Evolutionary conservation across 1,140 invertebrate genomes (phyloP).

Genomic region (Euwallacea fornicatus): DNA sequence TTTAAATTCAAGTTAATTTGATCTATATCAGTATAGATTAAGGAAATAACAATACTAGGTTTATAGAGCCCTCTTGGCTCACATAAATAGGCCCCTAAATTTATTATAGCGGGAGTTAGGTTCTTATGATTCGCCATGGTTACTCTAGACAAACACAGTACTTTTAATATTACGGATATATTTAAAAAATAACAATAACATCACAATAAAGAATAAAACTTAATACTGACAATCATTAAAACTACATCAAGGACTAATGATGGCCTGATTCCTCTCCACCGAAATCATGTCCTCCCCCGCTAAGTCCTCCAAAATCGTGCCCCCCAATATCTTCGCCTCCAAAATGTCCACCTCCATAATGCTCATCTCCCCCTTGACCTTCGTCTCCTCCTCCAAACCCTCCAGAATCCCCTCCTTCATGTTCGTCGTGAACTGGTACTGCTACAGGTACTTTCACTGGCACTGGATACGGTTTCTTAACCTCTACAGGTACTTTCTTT

Average conservation of each 20-base stretch:
- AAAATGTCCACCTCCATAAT: constrained; percentile 37
- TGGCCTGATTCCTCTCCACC: constrained; percentile 47
- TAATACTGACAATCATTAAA: constrained; percentile 55
- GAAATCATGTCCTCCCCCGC: constrained; percentile 39
- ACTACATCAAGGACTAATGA: constrained; percentile 41
- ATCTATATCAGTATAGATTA: no score
- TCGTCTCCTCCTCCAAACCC: constrained; percentile 39
- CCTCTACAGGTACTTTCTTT: constrained; percentile 65
- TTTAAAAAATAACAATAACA: constrained; percentile 45
- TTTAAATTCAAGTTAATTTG: no score
- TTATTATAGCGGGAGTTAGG: no score
- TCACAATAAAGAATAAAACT: constrained; percentile 39
- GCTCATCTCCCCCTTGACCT: constrained; percentile 22
- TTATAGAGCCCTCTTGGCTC: no score
- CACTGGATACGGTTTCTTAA: constrained; percentile 60
- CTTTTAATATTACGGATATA: background rate
- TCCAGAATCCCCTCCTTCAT: constrained; percentile 43
- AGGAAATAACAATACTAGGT: no score
- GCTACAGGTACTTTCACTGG: constrained; percentile 70
- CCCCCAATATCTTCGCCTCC: constrained; percentile 35
- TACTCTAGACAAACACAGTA: no score
- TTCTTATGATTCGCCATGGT: no score
- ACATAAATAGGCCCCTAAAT: no score
- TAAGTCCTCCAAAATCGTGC: constrained; percentile 36
- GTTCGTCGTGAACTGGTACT: constrained; percentile 57